These are phyloP conservation scores for Hucho hucho DNA, from an alignment of 2,113 vertebrate species.

Conservation along the genomic window DNA sequence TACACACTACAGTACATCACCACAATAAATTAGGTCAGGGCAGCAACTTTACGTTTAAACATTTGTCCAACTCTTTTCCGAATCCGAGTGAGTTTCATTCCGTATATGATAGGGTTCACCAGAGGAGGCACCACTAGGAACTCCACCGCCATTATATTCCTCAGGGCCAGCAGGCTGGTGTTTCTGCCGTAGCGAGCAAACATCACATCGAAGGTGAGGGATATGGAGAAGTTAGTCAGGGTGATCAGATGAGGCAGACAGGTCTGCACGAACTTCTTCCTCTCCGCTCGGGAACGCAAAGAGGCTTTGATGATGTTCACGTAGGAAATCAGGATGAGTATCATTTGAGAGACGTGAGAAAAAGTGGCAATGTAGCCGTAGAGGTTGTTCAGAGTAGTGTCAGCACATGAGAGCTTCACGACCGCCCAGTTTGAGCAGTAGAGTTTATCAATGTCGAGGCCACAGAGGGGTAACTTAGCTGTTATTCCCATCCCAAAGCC, in stretches of 20 bases:
- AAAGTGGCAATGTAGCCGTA: not conserved
- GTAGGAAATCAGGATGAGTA: not conserved
- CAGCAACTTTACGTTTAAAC: no score
- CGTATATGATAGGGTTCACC: constrained; percentile 29
- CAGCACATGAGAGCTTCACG: not conserved
- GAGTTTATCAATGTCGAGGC: constrained; percentile 32
- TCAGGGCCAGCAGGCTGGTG: not conserved
- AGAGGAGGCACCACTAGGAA: not conserved
- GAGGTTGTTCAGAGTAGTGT: not conserved
- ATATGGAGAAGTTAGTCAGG: constrained; percentile 9
- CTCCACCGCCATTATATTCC: constrained; percentile 12
- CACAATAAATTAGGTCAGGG: no score
- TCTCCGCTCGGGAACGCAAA: not conserved
- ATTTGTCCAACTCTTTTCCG: not conserved
- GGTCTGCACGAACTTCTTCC: constrained; percentile 4
- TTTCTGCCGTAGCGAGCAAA: not conserved
- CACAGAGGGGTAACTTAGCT: constrained; percentile 37
- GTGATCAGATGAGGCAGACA: constrained; percentile 25
- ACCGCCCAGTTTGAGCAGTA: constrained; percentile 64
- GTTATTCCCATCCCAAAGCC: not conserved
- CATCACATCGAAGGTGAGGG: not conserved
- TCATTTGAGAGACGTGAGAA: not conserved
- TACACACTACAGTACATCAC: no score
- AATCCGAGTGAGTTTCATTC: constrained; percentile 17
- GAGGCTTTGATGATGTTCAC: not conserved